phyloP scores from a whole-genome alignment of 2,888 invertebrate species.

The Acronicta aceris region DNA sequence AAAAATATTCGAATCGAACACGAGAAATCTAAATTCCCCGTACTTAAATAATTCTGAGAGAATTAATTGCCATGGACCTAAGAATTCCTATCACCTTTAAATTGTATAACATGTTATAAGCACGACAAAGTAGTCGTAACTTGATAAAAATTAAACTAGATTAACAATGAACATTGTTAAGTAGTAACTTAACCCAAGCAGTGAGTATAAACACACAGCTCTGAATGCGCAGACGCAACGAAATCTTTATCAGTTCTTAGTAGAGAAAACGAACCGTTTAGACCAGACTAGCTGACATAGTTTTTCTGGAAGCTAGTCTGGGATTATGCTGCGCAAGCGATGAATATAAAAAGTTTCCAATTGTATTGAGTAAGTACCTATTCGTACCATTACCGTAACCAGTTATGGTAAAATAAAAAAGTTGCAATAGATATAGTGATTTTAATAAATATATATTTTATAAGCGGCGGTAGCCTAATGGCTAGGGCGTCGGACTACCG shows the following conservation, averaged over 20 bases:
- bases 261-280: conserved; percentile 40
- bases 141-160: not conserved
- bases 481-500: no score
- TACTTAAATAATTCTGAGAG: no score
- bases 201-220: conserved; percentile 28
- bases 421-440: no score
- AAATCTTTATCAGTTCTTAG: conserved; percentile 49
- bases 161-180: conserved; percentile 6
- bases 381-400: no score
- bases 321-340: conserved; percentile 1
- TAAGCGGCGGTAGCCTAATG: no score
- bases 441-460: no score
- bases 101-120: no score
- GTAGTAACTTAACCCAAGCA: conserved; percentile 12
- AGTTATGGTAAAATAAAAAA: no score
- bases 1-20: no score
- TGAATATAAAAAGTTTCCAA: not conserved
- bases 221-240: conserved; percentile 17
- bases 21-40: no score
- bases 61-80: no score
- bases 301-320: conserved; percentile 57
- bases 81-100: no score
- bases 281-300: conserved; percentile 46
- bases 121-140: not conserved
- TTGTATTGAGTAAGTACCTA: not conserved